Conservation (phyloP, 2,888 invertebrate species). For the Nemotelus nigrinus region DNA sequence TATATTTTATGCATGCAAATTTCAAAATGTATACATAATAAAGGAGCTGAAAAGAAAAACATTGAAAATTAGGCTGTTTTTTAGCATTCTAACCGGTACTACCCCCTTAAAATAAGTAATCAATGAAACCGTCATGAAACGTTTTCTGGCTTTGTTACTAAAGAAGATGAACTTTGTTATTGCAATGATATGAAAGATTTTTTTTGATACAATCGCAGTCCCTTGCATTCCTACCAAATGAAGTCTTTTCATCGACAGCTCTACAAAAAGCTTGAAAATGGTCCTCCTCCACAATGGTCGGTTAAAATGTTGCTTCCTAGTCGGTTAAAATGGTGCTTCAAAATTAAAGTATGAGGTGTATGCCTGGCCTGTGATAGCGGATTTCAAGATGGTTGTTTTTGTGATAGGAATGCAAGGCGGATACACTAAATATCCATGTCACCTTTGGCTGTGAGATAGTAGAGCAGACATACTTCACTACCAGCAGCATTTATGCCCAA, state of each 20-base stretch:
- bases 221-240: constrained; percentile 1
- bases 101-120: neutral
- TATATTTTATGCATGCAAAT: too few species aligned
- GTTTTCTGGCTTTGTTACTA: constrained; percentile 2
- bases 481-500: constrained; percentile 14
- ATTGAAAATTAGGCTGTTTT: too few species aligned
- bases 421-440: constrained; percentile 53
- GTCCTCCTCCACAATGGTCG: constrained; percentile 51
- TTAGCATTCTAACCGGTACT: too few species aligned
- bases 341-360: constrained; percentile 54
- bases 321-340: constrained; percentile 53
- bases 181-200: constrained; percentile 24
- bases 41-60: too few species aligned
- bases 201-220: constrained; percentile 6
- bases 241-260: constrained; percentile 2
- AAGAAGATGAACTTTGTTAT: constrained; percentile 13
- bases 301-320: constrained; percentile 53
- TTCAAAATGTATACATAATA: too few species aligned
- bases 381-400: constrained; percentile 57
- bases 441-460: constrained; percentile 54
- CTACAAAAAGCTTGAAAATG: neutral
- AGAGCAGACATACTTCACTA: constrained; percentile 42
- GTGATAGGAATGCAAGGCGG: constrained; percentile 53
- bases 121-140: constrained; percentile 27
- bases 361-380: constrained; percentile 54